These are phyloP conservation scores for Montipora cactus DNA, from an alignment of 64 coral and sea anemone species.

Conservation along the genomic window DNA sequence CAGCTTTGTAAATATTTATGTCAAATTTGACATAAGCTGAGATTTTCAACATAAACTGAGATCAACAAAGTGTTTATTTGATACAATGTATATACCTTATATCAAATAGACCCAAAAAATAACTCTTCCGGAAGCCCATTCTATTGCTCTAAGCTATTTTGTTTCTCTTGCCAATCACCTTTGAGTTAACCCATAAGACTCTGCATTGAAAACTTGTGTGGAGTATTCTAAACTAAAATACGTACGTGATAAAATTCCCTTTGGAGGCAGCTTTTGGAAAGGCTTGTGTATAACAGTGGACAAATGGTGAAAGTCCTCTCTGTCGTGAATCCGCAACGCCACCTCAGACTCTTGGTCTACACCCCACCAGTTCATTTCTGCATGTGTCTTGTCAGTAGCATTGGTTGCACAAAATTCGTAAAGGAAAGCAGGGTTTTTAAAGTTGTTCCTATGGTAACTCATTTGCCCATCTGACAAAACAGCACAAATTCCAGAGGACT, in stretches of 20 bases:
- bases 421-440: conserved; percentile 76
- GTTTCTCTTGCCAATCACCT: too few relatives aligned
- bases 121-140: too few relatives aligned
- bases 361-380: conserved; percentile 61
- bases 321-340: conserved; percentile 3
- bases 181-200: too few relatives aligned
- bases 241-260: conserved; percentile 56
- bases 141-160: too few relatives aligned
- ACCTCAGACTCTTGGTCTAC: neutral
- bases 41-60: too few relatives aligned
- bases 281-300: conserved; percentile 37
- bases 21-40: too few relatives aligned
- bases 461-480: conserved; percentile 71
- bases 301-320: neutral
- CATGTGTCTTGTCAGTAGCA: conserved; percentile 24
- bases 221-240: neutral
- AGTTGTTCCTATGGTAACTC: conserved; percentile 51
- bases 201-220: too few relatives aligned
- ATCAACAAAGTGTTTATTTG: too few relatives aligned
- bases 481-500: neutral
- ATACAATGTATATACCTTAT: too few relatives aligned
- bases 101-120: too few relatives aligned
- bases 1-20: too few relatives aligned
- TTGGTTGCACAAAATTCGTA: conserved; percentile 55
- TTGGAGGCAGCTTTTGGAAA: conserved; percentile 44